Percentiles rank a stretch among this genome's conserved stretches.
Conservation (phyloP, 2,113 vertebrate species). For the Ictalurus furcatus region DNA sequence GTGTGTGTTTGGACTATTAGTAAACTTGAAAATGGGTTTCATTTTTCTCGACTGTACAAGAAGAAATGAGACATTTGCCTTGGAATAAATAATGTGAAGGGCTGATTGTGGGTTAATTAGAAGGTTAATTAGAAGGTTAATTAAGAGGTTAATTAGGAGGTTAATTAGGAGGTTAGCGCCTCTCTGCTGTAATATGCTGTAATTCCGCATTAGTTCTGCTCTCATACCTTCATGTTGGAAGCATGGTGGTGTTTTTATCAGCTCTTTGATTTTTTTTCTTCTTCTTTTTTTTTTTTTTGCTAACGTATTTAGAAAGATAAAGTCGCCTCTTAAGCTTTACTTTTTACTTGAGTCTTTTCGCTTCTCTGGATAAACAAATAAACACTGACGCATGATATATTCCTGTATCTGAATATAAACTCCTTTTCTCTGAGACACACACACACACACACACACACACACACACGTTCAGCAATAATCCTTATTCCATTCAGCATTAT, state of each 20-base stretch:
- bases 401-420: constrained; percentile 17
- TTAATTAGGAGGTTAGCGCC: constrained; percentile 8
- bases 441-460: neutral
- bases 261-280: neutral
- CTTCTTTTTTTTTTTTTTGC: neutral
- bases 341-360: neutral
- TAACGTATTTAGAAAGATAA: constrained; percentile 5
- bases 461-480: constrained; percentile 14
- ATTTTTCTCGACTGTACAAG: neutral
- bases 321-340: constrained; percentile 20
- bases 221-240: constrained; percentile 27
- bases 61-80: neutral
- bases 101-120: constrained; percentile 29
- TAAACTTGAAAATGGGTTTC: constrained; percentile 27
- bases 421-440: neutral
- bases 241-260: neutral
- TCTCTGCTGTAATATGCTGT: constrained; percentile 29
- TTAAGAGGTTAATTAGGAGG: neutral
- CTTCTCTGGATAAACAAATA: constrained; percentile 11
- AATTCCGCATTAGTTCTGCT: constrained; percentile 40
- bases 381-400: constrained; percentile 28
- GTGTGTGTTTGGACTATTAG: neutral
- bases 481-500: constrained; percentile 11
- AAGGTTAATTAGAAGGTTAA: neutral
- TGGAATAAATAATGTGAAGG: neutral